Evolutionary conservation across 2,797 vertebrate species (phyloP), one percentile per base, ranked within the genome.

Genomic region (Phalloptychus januarius): DNA sequence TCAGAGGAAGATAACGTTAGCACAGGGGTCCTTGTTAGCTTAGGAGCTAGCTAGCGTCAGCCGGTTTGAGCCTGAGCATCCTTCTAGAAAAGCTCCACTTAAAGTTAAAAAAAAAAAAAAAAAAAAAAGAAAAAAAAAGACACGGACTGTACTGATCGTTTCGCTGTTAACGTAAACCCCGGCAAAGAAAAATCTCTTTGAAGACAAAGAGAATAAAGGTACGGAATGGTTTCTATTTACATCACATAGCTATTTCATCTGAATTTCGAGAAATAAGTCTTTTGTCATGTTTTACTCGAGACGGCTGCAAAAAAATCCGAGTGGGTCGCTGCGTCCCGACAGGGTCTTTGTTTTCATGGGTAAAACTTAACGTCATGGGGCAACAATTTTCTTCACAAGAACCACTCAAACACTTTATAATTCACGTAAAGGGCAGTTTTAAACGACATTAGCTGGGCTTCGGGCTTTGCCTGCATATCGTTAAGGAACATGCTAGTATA

Each of bases 141-240:
- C 61, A 79, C 76, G 73, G 65, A 90, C 78, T 73, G 48, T 63
- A 79, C 76, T 79, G 42, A 63, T 44, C 72, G 75, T 23, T 72
- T 54, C 54, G 77, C 78, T 80, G 79, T 81, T 79, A 72, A 83
- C 86, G 74, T 74, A 18, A 74, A 84, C 77, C 75, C 54, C 28
- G 69, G 83, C 71, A 54, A 71, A 79, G 65, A 38, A 79, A 48
- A 83, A 91, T 87, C 91, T 95, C 91, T 94, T 90, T 91, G 93
- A 93, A 94, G 92, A 94, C 91, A 93, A 92, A 94, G 92, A 94
- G 92, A 92, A 87, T 93, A 93, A 96, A 95, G 95, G 94, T 95
- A 92, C n/a, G 84, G 5, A 28, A 42, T 73, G 28, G 7, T 40
- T 54, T 58, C 13, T 71, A 40, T 8, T 40, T 2, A 4, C 16